phyloP scores from a whole-genome alignment of 2,113 vertebrate genomes.

The Mesocricetus auratus region DNA sequence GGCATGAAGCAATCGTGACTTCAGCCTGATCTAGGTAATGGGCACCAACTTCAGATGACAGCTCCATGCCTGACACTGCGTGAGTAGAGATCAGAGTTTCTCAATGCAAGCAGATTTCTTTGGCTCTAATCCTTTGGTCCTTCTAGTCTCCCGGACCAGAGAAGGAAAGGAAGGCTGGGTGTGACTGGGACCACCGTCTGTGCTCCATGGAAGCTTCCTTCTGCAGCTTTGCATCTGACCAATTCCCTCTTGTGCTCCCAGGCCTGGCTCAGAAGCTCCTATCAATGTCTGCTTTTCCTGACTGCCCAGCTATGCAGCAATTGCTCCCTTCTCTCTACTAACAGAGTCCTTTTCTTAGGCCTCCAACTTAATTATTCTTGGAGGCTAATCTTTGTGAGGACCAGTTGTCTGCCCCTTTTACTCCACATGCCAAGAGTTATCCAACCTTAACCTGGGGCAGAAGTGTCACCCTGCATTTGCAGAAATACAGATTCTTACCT shows the following conservation, averaged over 20 bases:
- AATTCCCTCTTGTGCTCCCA: neutral
- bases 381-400: neutral
- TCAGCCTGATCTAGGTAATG: conserved; percentile 52
- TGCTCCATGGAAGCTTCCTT: neutral
- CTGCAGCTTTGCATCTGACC: neutral
- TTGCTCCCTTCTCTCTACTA: neutral
- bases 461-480: neutral
- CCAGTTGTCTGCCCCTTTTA: neutral
- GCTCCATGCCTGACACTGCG: neutral
- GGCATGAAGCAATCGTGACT: conserved; percentile 61
- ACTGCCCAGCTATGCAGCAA: neutral
- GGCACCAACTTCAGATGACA: neutral
- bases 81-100: conserved; percentile 28
- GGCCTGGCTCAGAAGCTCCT: neutral
- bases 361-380: neutral
- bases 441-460: neutral
- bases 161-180: conserved; percentile 18
- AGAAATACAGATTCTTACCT: neutral
- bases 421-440: neutral
- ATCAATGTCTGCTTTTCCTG: neutral
- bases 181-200: neutral
- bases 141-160: neutral
- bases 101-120: conserved; percentile 26
- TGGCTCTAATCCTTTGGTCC: neutral
- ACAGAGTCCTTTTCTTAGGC: neutral